A percentile compares a stretch with the other conserved stretches of the same genome.
These are phyloP conservation scores for Zosterops borbonicus DNA, from an alignment of 2,113 vertebrate genomes.

Conservation along the genomic window DNA sequence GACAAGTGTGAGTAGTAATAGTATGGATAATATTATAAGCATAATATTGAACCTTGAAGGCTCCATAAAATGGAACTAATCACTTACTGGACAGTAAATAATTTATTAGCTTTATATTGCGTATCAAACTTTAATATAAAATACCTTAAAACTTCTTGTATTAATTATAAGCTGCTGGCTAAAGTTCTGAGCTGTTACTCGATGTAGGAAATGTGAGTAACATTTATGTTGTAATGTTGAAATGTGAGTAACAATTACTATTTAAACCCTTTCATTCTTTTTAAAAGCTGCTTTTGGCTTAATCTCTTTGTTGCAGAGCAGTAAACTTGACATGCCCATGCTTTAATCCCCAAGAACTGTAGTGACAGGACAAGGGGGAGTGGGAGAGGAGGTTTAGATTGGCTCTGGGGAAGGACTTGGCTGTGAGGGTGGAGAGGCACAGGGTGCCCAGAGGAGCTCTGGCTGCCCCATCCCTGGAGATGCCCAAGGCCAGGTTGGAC, in stretches of 20 bases:
- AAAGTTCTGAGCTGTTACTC: not conserved
- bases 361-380: not conserved
- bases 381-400: not conserved
- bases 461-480: not conserved
- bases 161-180: not conserved
- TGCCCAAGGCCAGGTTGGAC: accelerated
- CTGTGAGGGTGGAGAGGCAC: not conserved
- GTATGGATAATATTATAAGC: not conserved
- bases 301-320: not conserved
- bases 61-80: not conserved
- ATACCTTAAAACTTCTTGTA: not conserved
- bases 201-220: not conserved
- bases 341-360: not conserved
- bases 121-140: not conserved
- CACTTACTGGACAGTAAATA: not conserved
- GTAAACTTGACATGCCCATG: not conserved
- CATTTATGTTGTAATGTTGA: not conserved
- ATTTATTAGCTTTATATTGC: not conserved
- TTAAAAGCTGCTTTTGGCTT: not conserved
- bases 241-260: not conserved
- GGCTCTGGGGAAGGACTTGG: not conserved
- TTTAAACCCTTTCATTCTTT: not conserved
- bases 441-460: not conserved
- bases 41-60: not conserved
- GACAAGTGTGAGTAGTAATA: not conserved